A percentile compares a stretch with the other conserved stretches of the same genome.
Conservation (phyloP, 2,888 invertebrate species). For the Lasioglossum vierecki region DNA sequence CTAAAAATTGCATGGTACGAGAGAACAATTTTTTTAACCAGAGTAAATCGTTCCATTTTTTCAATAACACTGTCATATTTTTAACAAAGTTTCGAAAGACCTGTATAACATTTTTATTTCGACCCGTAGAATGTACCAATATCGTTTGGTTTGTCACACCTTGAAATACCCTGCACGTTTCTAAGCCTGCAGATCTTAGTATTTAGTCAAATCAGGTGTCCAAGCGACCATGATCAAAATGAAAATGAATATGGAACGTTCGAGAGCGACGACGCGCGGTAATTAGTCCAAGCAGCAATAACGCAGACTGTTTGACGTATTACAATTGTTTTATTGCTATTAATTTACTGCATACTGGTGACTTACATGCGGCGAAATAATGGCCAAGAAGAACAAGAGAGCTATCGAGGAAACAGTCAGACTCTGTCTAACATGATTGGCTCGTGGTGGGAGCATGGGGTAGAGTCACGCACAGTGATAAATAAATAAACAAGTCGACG, state of each 20-base stretch:
- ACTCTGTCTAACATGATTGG: not conserved
- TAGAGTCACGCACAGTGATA: slow-evolving; percentile 24
- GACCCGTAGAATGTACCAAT: too few relatives aligned
- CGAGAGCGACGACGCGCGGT: not conserved
- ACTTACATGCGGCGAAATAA: slow-evolving; percentile 33
- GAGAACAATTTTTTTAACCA: not conserved
- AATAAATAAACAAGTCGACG: slow-evolving; percentile 63
- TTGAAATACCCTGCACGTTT: too few relatives aligned
- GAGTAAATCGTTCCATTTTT: not conserved
- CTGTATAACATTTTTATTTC: too few relatives aligned
- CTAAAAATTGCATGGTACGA: not conserved
- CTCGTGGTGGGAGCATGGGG: slow-evolving; percentile 28
- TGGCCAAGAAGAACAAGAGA: slow-evolving; percentile 5
- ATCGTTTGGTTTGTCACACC: too few relatives aligned
- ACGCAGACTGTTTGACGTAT: slow-evolving; percentile 42
- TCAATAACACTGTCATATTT: not conserved
- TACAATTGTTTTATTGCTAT: slow-evolving; percentile 62
- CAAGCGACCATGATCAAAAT: not conserved
- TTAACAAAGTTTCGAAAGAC: too few relatives aligned
- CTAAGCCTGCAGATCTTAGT: not conserved
- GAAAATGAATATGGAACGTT: not conserved
- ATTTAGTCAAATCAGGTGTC: not conserved
- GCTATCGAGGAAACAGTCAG: slow-evolving; percentile 3
- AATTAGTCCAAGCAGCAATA: slow-evolving; percentile 48
- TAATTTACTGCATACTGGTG: slow-evolving; percentile 36